Conservation (phyloP, 2,797 vertebrate species). For the Enteromius fasciolatus region DNA sequence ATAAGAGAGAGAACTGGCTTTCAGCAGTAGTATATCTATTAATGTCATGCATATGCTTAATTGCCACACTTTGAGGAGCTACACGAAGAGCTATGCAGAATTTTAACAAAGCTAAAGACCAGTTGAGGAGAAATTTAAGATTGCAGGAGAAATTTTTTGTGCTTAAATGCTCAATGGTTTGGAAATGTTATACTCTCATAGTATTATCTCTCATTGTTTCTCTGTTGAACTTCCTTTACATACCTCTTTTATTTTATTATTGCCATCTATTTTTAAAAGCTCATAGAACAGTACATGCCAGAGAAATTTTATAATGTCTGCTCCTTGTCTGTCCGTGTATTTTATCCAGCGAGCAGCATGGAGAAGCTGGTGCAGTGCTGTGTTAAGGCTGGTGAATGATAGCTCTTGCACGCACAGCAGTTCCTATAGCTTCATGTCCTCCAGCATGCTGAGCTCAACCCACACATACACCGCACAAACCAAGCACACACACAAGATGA, state of each 20-base stretch:
- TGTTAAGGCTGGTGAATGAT: conserved; percentile 27
- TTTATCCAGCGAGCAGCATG: conserved; percentile 11
- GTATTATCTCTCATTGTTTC: neutral
- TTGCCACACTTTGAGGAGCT: neutral
- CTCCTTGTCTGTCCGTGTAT: neutral
- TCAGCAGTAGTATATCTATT: neutral
- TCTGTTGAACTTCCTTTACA: neutral
- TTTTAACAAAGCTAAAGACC: neutral
- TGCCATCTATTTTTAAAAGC: neutral
- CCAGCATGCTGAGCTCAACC: conserved; percentile 11
- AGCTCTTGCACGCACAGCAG: conserved; percentile 20
- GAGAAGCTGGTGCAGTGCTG: conserved; percentile 33
- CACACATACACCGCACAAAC: neutral
- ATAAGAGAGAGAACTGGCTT: conserved; percentile 4
- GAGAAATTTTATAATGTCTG: neutral
- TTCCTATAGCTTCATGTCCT: conserved; percentile 20
- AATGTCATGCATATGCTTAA: neutral
- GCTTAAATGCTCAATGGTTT: neutral
- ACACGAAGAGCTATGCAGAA: neutral
- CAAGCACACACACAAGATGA: conserved; percentile 17
- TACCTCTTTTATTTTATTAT: neutral
- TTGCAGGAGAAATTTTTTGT: conserved; percentile 1
- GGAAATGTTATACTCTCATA: neutral
- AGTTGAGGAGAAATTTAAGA: neutral
- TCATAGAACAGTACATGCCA: neutral